A percentile compares a stretch with the other conserved stretches of the same genome.
These are phyloP conservation scores for Echinarachnius parma DNA, from an alignment of 53 echinoderm and acorn worm species.

Conservation along the genomic window DNA sequence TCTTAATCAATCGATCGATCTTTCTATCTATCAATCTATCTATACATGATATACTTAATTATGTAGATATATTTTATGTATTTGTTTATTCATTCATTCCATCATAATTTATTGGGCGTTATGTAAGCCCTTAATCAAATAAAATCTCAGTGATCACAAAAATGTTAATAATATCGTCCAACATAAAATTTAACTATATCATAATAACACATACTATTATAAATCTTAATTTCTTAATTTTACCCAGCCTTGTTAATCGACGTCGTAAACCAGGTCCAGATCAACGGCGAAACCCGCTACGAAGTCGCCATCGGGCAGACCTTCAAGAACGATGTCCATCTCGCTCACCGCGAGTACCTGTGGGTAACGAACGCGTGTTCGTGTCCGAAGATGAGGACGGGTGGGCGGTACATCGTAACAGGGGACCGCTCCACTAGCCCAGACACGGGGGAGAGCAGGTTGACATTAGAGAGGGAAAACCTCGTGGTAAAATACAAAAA, in stretches of 20 bases:
- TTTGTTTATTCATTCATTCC: too few species aligned
- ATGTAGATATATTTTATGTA: too few species aligned
- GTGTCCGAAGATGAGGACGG: constrained; percentile 67
- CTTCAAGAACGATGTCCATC: constrained; percentile 71
- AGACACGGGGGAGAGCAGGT: constrained; percentile 64
- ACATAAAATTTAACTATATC: neutral
- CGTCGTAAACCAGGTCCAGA: constrained; percentile 56
- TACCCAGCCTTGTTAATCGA: constrained; percentile 70
- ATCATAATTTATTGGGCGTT: too few species aligned
- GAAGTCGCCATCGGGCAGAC: constrained; percentile 75
- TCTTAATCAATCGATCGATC: too few species aligned
- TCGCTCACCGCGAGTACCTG: constrained; percentile 69
- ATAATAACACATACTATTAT: neutral
- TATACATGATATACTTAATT: too few species aligned
- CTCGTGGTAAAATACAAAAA: constrained; percentile 75
- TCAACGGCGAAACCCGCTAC: constrained; percentile 61
- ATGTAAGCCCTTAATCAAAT: too few species aligned
- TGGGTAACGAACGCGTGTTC: constrained; percentile 88
- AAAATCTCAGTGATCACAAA: too few species aligned
- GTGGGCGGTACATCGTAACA: constrained; percentile 73
- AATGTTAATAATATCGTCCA: too few species aligned
- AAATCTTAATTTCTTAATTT: neutral
- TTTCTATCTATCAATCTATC: too few species aligned
- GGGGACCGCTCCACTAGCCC: constrained; percentile 60
- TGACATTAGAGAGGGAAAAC: constrained; percentile 65